Conservation (phyloP, 2,888 invertebrate species). For the Alviniconcha strummeri region DNA sequence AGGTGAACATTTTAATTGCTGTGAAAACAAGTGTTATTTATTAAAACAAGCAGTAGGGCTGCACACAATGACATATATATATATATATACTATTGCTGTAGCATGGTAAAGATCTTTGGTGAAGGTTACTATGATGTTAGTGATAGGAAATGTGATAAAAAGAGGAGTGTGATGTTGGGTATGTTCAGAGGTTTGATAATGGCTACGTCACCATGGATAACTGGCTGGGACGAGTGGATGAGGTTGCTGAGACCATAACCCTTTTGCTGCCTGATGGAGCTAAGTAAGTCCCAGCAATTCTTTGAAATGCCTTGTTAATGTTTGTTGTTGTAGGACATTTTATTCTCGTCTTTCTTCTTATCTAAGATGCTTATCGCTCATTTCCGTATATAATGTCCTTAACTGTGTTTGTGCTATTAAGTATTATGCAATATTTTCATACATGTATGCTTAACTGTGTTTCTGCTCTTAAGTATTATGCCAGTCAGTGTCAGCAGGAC, state of each 20-base stretch:
- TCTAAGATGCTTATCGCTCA: too few relatives aligned
- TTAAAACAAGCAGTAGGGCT: too few relatives aligned
- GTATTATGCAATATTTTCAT: background rate
- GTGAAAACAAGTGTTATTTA: too few relatives aligned
- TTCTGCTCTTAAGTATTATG: too few relatives aligned
- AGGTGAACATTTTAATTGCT: too few relatives aligned
- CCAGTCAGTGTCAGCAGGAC: too few relatives aligned
- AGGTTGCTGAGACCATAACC: constrained; percentile 81
- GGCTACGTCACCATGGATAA: constrained; percentile 91
- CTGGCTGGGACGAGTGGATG: constrained; percentile 91
- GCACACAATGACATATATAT: too few relatives aligned
- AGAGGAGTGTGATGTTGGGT: background rate
- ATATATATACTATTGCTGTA: too few relatives aligned
- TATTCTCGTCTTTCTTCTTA: background rate
- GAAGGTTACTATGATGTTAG: too few relatives aligned
- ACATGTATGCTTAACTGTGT: too few relatives aligned
- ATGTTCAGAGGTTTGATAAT: constrained; percentile 82
- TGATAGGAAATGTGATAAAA: background rate
- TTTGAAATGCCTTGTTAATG: background rate
- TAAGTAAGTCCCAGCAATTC: constrained; percentile 52
- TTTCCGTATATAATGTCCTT: background rate
- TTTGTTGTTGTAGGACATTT: background rate
- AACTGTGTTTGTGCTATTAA: background rate
- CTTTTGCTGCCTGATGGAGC: constrained; percentile 79
- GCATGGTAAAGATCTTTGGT: too few relatives aligned